phyloP scores from a whole-genome alignment of 2,888 invertebrate genomes.

The Xestoiulus laeticollis region DNA sequence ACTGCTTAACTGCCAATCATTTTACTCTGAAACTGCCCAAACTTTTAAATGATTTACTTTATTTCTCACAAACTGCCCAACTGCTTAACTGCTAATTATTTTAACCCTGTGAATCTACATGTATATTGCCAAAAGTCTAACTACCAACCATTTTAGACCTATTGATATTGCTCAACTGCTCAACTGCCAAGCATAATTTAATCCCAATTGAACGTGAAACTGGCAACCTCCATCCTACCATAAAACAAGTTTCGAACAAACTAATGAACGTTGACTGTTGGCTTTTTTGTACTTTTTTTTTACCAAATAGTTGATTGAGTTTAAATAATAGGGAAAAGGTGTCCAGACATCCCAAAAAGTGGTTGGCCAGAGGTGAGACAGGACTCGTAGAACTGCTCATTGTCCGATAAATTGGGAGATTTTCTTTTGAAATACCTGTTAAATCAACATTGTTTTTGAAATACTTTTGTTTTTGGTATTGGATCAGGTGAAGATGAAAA shows the following conservation, averaged over 20 bases:
- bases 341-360: neutral
- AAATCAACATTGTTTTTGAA: neutral
- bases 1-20: no score
- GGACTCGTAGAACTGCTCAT: neutral
- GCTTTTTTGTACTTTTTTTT: no score
- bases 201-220: neutral
- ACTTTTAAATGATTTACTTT: no score
- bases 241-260: neutral
- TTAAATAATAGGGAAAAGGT: neutral
- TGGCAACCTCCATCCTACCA: neutral
- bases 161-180: neutral
- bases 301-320: neutral
- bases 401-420: neutral
- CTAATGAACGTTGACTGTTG: neutral
- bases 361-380: neutral
- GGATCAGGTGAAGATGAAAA: neutral
- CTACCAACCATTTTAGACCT: no score
- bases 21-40: no score
- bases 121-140: no score
- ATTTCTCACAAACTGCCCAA: no score
- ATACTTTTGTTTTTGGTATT: neutral
- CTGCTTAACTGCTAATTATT: no score
- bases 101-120: no score
- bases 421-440: neutral
- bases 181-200: neutral